phyloP scores from a whole-genome alignment of 2,113 vertebrate genomes.

The Vulpes lagopus region DNA sequence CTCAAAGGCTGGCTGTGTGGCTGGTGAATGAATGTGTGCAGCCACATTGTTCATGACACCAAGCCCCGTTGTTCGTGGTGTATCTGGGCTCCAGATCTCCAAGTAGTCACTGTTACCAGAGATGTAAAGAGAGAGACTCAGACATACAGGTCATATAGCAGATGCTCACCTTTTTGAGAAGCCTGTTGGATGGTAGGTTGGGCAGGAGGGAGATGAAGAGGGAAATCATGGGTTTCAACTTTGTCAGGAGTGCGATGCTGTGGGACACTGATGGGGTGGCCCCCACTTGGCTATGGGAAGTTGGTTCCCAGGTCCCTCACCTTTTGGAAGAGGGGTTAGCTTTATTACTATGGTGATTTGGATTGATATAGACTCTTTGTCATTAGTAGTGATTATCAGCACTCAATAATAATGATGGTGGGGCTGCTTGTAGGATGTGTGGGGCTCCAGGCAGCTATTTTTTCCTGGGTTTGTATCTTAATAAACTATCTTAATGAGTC shows the following conservation, averaged over 20 bases:
- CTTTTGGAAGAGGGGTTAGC: not conserved
- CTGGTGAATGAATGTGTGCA: fast-evolving
- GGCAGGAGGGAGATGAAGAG: not conserved
- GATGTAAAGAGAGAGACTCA: not conserved
- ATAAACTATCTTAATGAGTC: not conserved
- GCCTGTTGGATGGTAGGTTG: not conserved
- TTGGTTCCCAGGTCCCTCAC: not conserved
- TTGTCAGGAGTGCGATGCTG: not conserved
- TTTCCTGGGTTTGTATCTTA: not conserved
- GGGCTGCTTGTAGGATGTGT: not conserved
- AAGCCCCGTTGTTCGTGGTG: no score
- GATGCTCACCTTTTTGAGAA: not conserved
- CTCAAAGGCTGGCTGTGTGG: not conserved
- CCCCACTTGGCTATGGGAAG: not conserved
- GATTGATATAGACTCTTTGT: not conserved
- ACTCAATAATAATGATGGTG: not conserved
- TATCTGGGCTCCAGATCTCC: not conserved
- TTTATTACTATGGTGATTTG: not conserved
- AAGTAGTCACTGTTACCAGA: not conserved
- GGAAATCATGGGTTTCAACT: fast-evolving
- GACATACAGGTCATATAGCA: not conserved
- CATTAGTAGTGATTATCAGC: not conserved
- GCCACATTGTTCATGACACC: not conserved
- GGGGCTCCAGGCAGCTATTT: not conserved
- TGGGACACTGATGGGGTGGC: fast-evolving